Evolutionary conservation across 2,888 invertebrate species (phyloP).

Genomic region (Ecdyonurus torrentis): DNA sequence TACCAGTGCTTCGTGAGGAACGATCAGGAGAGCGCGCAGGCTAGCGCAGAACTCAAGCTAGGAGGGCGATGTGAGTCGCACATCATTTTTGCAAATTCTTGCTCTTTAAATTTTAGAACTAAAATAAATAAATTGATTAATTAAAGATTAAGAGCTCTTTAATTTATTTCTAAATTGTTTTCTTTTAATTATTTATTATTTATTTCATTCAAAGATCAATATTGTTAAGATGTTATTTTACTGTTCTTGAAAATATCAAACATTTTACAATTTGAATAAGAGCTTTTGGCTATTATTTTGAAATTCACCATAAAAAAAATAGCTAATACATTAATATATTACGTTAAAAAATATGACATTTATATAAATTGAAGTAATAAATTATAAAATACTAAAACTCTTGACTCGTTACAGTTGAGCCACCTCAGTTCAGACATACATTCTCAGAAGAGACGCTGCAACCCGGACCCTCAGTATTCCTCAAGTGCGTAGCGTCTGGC

Average conservation of each 20-base stretch:
- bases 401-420: constrained; percentile 45
- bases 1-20: constrained; percentile 91
- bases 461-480: constrained; percentile 72
- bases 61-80: constrained; percentile 77
- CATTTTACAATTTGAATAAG: background rate
- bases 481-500: constrained; percentile 86
- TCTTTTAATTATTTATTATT: too few species aligned
- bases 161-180: too few species aligned
- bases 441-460: constrained; percentile 81
- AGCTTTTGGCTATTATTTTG: background rate
- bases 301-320: background rate
- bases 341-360: background rate
- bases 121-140: too few species aligned
- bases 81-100: too few species aligned
- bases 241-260: too few species aligned
- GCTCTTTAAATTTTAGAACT: too few species aligned
- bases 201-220: too few species aligned
- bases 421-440: constrained; percentile 71
- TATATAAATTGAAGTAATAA: constrained; percentile 4
- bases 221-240: too few species aligned
- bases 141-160: too few species aligned
- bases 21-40: constrained; percentile 84
- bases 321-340: background rate
- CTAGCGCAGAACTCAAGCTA: constrained; percentile 78
- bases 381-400: constrained; percentile 6